phyloP scores from a whole-genome alignment of 2,113 vertebrate genomes.

The Saccopteryx bilineata region DNA sequence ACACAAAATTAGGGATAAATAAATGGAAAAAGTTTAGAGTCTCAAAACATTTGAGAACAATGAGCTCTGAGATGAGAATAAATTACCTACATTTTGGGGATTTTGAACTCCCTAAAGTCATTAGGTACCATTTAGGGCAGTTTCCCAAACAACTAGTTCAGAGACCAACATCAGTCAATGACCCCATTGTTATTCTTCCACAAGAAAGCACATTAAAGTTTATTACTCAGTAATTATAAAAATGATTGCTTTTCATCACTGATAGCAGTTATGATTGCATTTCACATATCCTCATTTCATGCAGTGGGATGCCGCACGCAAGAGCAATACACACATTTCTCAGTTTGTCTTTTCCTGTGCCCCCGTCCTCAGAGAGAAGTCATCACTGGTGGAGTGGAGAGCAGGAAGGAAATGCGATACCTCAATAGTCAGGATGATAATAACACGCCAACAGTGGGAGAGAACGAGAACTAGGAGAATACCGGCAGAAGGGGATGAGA shows the following conservation, averaged over 20 bases:
- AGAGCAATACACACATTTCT: neutral
- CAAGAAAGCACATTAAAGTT: constrained; percentile 63
- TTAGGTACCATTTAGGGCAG: constrained; percentile 42
- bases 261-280: constrained; percentile 57
- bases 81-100: constrained; percentile 49
- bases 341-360: neutral
- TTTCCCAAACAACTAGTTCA: constrained; percentile 20
- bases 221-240: constrained; percentile 75
- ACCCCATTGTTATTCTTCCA: constrained; percentile 66
- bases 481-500: neutral
- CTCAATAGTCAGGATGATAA: neutral
- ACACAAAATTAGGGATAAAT: constrained; percentile 6
- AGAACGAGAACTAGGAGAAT: neutral
- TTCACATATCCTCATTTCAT: constrained; percentile 4
- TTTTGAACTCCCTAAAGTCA: constrained; percentile 54
- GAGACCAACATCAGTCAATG: constrained; percentile 62
- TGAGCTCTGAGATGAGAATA: neutral
- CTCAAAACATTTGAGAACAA: constrained; percentile 33
- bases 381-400: neutral
- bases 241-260: constrained; percentile 69
- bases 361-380: neutral
- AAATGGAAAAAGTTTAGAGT: neutral
- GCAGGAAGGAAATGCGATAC: neutral
- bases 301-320: neutral
- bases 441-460: neutral